A percentile compares a stretch with the other conserved stretches of the same genome.
Conservation (phyloP, 2,888 invertebrate genomes). For the Hymenopus coronatus region DNA sequence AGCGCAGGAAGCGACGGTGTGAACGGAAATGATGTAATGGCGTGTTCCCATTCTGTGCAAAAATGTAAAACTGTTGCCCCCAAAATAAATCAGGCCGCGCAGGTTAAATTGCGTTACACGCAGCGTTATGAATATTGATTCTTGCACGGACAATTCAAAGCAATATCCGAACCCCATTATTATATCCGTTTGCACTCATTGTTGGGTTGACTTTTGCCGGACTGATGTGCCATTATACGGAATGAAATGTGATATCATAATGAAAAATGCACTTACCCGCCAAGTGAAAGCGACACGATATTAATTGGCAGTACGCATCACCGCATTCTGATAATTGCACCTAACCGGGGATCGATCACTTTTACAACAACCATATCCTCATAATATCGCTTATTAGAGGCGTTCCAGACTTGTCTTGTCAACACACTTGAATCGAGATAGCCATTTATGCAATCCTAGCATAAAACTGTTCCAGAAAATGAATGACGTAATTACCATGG, state of each 20-base stretch:
- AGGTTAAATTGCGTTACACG: not conserved
- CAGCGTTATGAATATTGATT: conserved; percentile 2
- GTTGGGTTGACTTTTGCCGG: not conserved
- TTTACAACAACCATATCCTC: too few relatives aligned
- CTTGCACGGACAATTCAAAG: not conserved
- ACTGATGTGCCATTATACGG: not conserved
- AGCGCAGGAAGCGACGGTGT: not conserved
- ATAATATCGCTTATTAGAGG: too few relatives aligned
- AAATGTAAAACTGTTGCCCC: not conserved
- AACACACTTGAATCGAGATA: too few relatives aligned
- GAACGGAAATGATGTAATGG: not conserved
- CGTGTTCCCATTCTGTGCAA: not conserved
- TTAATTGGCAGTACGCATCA: not conserved
- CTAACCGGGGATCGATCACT: not conserved
- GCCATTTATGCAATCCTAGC: too few relatives aligned
- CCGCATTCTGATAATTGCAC: not conserved
- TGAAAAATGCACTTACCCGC: conserved; percentile 2
- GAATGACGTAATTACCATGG: too few relatives aligned
- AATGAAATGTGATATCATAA: conserved; percentile 8
- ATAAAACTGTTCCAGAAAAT: too few relatives aligned
- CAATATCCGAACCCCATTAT: conserved; percentile 13
- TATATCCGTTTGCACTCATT: conserved; percentile 10
- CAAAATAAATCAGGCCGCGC: not conserved
- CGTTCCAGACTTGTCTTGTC: too few relatives aligned
- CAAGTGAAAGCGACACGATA: not conserved